These are phyloP conservation scores for Pogona vitticeps DNA, from an alignment of 2,113 vertebrate genomes.

Conservation along the genomic window DNA sequence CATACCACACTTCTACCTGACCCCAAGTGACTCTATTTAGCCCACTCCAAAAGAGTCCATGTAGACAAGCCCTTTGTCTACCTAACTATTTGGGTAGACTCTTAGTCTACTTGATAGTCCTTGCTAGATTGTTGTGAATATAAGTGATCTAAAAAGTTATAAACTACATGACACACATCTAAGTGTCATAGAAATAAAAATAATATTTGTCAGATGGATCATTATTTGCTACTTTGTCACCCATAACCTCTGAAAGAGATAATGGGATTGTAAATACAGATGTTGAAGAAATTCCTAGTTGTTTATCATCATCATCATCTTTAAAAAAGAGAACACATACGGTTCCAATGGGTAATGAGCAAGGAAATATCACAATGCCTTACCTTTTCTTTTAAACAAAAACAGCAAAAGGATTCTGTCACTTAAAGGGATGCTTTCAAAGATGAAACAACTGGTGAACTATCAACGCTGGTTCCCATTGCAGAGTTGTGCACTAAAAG, in stretches of 20 bases:
- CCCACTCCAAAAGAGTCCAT: no score
- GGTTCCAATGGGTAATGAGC: not conserved
- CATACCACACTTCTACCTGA: no score
- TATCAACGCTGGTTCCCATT: not conserved
- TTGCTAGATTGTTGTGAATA: not conserved
- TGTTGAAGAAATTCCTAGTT: conserved; percentile 16
- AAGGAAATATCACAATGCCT: not conserved
- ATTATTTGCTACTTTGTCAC: not conserved
- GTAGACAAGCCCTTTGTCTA: no score
- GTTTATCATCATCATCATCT: not conserved
- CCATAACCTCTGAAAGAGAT: conserved; percentile 11
- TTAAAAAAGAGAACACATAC: not conserved
- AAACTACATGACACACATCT: not conserved
- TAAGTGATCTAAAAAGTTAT: not conserved
- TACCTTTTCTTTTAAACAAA: not conserved
- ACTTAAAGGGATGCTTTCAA: not conserved
- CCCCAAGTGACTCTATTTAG: no score
- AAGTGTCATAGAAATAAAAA: not conserved
- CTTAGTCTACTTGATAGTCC: not conserved
- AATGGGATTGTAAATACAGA: not conserved
- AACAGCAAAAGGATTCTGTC: conserved; percentile 1
- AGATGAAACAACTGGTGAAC: not conserved
- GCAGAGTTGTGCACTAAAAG: not conserved
- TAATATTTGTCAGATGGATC: not conserved
- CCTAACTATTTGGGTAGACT: not conserved